These are phyloP conservation scores for Pampus argenteus DNA, from an alignment of 2,797 vertebrate species.

Conservation along the genomic window DNA sequence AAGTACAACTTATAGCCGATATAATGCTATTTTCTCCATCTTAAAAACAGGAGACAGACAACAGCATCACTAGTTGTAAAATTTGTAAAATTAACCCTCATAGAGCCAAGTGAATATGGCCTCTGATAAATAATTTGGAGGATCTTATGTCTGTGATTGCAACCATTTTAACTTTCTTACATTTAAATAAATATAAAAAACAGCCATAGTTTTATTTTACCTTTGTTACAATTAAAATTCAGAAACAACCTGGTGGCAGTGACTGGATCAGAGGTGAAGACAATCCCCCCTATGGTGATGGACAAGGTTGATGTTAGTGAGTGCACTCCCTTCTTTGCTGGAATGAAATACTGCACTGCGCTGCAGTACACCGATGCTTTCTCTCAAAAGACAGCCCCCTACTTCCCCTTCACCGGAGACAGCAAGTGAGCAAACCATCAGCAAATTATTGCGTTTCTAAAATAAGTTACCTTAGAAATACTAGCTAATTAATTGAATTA, in stretches of 20 bases:
- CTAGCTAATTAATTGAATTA: background rate
- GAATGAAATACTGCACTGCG: slow-evolving; percentile 87
- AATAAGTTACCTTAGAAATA: background rate
- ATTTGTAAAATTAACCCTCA: no score
- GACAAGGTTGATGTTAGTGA: slow-evolving; percentile 75
- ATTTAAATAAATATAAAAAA: background rate
- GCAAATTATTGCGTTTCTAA: background rate
- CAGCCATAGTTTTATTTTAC: background rate
- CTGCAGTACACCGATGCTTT: slow-evolving; percentile 84
- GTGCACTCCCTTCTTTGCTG: slow-evolving; percentile 87
- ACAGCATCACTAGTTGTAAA: background rate
- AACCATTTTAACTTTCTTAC: background rate
- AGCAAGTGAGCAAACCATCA: slow-evolving; percentile 83
- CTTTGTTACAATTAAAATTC: slow-evolving; percentile 41
- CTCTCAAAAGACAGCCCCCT: slow-evolving; percentile 82
- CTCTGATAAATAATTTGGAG: background rate
- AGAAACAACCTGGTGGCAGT: slow-evolving; percentile 90
- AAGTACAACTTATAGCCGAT: background rate
- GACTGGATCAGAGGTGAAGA: slow-evolving; percentile 80
- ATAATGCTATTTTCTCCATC: background rate
- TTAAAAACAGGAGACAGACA: background rate
- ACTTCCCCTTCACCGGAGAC: slow-evolving; percentile 90
- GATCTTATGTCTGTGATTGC: background rate
- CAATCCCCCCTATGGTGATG: slow-evolving; percentile 78
- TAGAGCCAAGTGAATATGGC: no score